Base-by-base conservation (phyloP, 2,888 invertebrate genomes). In the Ophioninae sp. region DNA sequence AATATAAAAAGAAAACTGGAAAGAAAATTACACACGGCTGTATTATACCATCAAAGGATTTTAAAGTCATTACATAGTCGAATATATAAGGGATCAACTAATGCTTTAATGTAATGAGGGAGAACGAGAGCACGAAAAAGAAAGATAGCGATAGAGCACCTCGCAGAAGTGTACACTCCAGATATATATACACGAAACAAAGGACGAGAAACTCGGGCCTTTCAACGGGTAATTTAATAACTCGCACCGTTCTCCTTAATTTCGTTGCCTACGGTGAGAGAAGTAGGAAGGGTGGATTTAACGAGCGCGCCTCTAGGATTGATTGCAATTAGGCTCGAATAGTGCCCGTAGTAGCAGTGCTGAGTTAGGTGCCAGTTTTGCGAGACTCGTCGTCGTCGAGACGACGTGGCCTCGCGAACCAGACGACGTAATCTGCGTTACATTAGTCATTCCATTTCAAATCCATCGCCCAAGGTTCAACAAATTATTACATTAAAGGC, bases 321-420 rank as follows among this genome's bases (percentile, higher is more conserved):
- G 87, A 88, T 89, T 87, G 88, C 90, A 89, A 89, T 90, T 88
- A 90, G 87, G 82, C 80, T 73, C 61, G 79, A 79, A 84, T 73
- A 79, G 81, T 84, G 79, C n/a, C 58, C 67, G 61, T 65, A 51
- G 67, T 58, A 65, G 79, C 44, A 41, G 44, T 76, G 67, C 75
- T 58, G 81, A 76, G 79, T 81, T 81, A 76, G 80, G 73, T 71
- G 75, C 71, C 71, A 82, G 76, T 72, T 69, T 79, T 65, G 65
- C 61, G 65, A 59, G 84, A 75, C 71, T 76, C 72, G 75, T 8
- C 79, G 72, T 79, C 76, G 67, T 76, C 76, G 56, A 51, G 67
- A 67, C 79, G 73, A 59, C 79, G 67, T 72, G 59, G 44, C 69
- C 63, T 51, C 75, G 69, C 73, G 73, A 69, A 74, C 73, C 63